These are phyloP conservation scores for Pelecanoides urinatrix DNA, from an alignment of 2,113 vertebrate species.

Conservation along the genomic window DNA sequence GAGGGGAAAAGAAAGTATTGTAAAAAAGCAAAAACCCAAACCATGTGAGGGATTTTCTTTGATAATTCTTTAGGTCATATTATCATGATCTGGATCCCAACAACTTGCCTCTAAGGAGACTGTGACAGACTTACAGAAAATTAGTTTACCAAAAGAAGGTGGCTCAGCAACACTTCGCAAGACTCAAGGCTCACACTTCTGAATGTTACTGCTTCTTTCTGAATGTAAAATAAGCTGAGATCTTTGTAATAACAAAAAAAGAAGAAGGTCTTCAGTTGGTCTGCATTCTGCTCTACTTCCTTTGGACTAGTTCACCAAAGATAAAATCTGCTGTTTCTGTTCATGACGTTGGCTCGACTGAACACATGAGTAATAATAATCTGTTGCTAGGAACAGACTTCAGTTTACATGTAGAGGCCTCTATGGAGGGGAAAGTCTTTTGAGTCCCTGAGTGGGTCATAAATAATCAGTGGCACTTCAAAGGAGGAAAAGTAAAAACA, in stretches of 20 bases:
- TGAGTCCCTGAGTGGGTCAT: neutral
- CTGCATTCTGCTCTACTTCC: neutral
- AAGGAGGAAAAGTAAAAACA: slow-evolving; percentile 5
- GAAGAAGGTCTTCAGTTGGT: neutral
- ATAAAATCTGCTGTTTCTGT: slow-evolving; percentile 31
- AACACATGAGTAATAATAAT: slow-evolving; percentile 8
- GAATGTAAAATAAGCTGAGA: neutral
- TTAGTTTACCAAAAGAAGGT: neutral
- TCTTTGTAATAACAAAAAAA: neutral
- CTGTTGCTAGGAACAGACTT: slow-evolving; percentile 40
- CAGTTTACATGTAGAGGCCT: slow-evolving; percentile 32
- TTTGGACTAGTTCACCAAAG: neutral
- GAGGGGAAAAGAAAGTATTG: neutral
- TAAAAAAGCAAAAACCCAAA: neutral
- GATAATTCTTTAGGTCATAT: neutral
- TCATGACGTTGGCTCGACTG: neutral
- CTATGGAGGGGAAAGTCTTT: neutral
- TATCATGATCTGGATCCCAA: neutral
- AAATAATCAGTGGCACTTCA: slow-evolving; percentile 17
- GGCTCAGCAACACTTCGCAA: neutral
- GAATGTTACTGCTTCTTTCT: neutral
- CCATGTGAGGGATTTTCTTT: neutral
- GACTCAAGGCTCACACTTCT: neutral
- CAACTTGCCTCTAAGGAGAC: neutral
- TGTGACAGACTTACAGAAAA: neutral